Conservation (phyloP, 1,140 invertebrate species). For the Akabosia matsudoensis region DNA sequence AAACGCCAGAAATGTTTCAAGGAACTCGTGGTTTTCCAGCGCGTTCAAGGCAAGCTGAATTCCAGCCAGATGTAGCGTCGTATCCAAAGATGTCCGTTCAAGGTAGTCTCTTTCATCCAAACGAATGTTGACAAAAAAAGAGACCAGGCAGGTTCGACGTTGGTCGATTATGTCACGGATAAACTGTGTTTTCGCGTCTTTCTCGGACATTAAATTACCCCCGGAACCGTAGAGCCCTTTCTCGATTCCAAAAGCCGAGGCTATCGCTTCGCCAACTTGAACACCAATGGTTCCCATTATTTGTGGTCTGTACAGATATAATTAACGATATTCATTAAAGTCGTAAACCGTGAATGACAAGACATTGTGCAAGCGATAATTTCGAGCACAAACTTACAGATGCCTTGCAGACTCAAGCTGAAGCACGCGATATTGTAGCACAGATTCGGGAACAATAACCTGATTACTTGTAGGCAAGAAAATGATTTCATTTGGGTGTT, state of each 20-base stretch:
- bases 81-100: slow-evolving; percentile 49
- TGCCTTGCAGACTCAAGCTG: slow-evolving; percentile 1
- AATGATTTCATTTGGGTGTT: slow-evolving; percentile 47
- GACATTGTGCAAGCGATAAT: too few relatives aligned
- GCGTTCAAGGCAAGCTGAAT: slow-evolving; percentile 51
- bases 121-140: slow-evolving; percentile 47
- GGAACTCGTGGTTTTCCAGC: slow-evolving; percentile 48
- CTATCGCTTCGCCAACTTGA: slow-evolving; percentile 35
- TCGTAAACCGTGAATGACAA: too few relatives aligned
- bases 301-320: slow-evolving; percentile 49
- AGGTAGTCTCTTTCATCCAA: slow-evolving; percentile 43
- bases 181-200: slow-evolving; percentile 39
- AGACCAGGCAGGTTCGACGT: slow-evolving; percentile 52
- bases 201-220: slow-evolving; percentile 36
- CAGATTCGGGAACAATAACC: slow-evolving; percentile 53
- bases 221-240: slow-evolving; percentile 38
- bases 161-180: slow-evolving; percentile 44
- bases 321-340: too few relatives aligned
- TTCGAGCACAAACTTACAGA: slow-evolving; percentile 47
- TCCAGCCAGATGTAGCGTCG: slow-evolving; percentile 53
- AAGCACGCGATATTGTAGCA: slow-evolving; percentile 48
- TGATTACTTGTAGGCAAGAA: slow-evolving; percentile 54
- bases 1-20: slow-evolving; percentile 45
- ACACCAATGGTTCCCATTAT: slow-evolving; percentile 36
- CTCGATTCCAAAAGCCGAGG: slow-evolving; percentile 38